Evolutionary conservation across 23 tunicate genomes (phyloP), one percentile per base, ranked within the genome.

Genomic region (Phallusia fumigata): DNA sequence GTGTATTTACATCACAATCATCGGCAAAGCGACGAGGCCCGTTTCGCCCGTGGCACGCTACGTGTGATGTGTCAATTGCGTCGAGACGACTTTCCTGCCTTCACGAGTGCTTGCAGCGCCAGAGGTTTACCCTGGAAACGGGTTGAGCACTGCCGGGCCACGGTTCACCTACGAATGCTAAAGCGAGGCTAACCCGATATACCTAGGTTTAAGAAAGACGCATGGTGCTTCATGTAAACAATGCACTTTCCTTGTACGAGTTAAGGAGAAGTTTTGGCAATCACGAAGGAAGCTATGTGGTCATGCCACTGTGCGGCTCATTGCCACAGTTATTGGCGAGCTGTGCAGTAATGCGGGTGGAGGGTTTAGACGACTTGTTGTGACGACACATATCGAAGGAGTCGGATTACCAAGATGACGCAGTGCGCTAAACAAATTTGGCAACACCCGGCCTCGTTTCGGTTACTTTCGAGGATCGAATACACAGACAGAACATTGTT

Each of bases 241-340:
- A 58, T 58, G 69, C 69, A 58, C 69, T 58, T 58, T 58, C 69
- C 69, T 58, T 58, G 69, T 58, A 13, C 69, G 69, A 1, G n/a
- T 13, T 58, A 24, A 3, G 5, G 28, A 6, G 15, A 24, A 58
- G 28, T 58, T 3, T 24, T 24, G 69, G 28, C 69, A 58, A 5
- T 58, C 69, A 13, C 16, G 3, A 6, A 58, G 69, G 69, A 58
- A 58, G 69, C 69, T 6, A 58, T 58, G 69, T 58, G 69, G 69
- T 58, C 69, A 21, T 58, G 28, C 28, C 28, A 24, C 15, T 58
- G 16, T 24, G 26, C 69, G 69, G 69, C 69, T 58, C 69, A 58
- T 58, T 58, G 69, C 26, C 69, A 58, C 69, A 22, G 28, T 3
- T 58, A 24, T 24, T 24, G 47, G 69, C 69, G 69, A 18, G 3